Conservation (phyloP, 2,797 vertebrate genomes). For the Anguilla marmorata region DNA sequence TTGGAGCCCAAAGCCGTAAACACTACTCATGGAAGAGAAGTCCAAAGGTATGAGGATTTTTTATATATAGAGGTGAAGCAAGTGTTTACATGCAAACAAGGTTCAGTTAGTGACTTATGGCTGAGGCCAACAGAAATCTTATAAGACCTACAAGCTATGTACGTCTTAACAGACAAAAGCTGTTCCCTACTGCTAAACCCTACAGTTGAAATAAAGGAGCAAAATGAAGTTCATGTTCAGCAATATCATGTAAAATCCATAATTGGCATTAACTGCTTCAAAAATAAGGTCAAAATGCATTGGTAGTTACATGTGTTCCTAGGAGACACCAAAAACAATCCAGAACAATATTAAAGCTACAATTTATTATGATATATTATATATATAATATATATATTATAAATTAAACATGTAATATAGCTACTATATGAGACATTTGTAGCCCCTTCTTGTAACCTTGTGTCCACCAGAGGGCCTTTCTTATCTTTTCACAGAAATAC, state of each 20-base stretch:
- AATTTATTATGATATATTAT: too few species aligned
- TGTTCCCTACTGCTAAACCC: not conserved
- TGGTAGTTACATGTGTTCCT: not conserved
- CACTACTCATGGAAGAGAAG: not conserved
- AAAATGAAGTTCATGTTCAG: not conserved
- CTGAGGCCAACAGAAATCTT: not conserved
- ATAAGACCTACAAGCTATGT: not conserved
- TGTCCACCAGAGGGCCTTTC: slow-evolving; percentile 13
- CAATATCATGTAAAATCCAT: not conserved
- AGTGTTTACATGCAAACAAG: not conserved
- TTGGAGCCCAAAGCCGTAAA: not conserved
- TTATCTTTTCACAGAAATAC: not conserved
- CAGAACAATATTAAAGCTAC: not conserved
- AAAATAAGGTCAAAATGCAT: not conserved
- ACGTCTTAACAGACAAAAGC: not conserved
- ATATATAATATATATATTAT: not conserved
- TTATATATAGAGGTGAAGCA: not conserved
- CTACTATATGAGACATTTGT: not conserved
- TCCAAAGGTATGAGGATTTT: not conserved
- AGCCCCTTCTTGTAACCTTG: not conserved
- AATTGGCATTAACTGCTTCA: not conserved
- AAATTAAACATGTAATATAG: not conserved
- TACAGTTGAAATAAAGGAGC: not conserved
- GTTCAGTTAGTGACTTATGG: not conserved
- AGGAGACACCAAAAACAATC: not conserved